Base-by-base conservation (phyloP, 1,140 invertebrate species). In the Drosophila gunungcola region DNA sequence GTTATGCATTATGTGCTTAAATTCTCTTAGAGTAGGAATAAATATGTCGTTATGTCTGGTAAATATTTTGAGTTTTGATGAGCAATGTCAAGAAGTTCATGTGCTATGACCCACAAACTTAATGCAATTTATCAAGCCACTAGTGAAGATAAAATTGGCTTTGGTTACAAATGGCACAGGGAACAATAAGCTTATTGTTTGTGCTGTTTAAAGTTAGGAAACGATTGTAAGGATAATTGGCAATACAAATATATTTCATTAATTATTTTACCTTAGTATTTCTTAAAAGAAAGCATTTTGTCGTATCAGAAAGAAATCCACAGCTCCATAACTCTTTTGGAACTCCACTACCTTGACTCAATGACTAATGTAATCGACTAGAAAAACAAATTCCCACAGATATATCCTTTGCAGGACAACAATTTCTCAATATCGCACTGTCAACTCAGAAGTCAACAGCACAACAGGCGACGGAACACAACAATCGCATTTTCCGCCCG, bases 401-500 rank as follows among this genome's bases (percentile, higher is more conserved):
- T 70, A 41, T 69, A 57, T 70, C 29, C 51, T 7, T 27, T 43
- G 43, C 64, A 74, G 60, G 72, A 74, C 48, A 74, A 54, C 57
- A 73, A 62, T 73, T 69, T 41, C 65, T 70, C 64, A 73, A 63
- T 55, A 43, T 54, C 58, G 16, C 45, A 52, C 57, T 55, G 72
- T 74, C 60, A 74, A 74, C 57, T 54, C 70, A 55, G 68, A 73
- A 74, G 43, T 52, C 70, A 52, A 46, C 42, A 32, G 55, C 16
- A 42, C n/a, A 70, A 69, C 29, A 57, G 46, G 55, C 41, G 41
- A 48, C 42, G 58, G 72, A 75, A 75, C 70, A 75, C 46, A 75
- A 75, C 73, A 75, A 75, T 75, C 72, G 73, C 73, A 75, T 74
- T 74, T 73, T 49, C 39, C 54, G 36, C 21, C 55, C 68, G 45